These are phyloP conservation scores for Latrodectus geometricus DNA, from an alignment of 1,140 invertebrate species.

Conservation along the genomic window DNA sequence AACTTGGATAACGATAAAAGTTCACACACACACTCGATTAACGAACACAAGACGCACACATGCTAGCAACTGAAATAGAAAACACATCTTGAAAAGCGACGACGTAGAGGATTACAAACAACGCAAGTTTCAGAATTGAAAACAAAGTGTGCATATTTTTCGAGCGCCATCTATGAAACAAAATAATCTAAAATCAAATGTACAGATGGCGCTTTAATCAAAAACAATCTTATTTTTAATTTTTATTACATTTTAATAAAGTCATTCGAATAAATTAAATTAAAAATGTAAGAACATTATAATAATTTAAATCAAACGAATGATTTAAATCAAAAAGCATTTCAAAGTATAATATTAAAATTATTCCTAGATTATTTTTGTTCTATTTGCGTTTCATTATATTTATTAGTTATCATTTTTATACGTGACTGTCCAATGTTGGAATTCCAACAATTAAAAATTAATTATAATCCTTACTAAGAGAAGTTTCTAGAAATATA, in stretches of 20 bases:
- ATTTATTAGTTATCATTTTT: too few relatives aligned
- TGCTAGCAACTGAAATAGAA: background rate
- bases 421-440: too few relatives aligned
- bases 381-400: background rate
- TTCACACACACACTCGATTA: constrained; percentile 10
- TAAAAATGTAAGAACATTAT: too few relatives aligned
- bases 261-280: too few relatives aligned
- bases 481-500: too few relatives aligned
- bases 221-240: background rate
- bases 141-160: constrained; percentile 32
- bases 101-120: constrained; percentile 28
- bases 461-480: too few relatives aligned
- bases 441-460: too few relatives aligned
- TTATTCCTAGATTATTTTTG: background rate
- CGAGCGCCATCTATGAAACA: constrained; percentile 30
- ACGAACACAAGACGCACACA: constrained; percentile 30
- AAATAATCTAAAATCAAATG: background rate
- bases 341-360: background rate
- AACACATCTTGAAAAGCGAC: background rate
- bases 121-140: constrained; percentile 20
- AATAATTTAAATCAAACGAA: too few relatives aligned
- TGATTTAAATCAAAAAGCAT: too few relatives aligned
- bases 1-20: constrained; percentile 7
- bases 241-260: too few relatives aligned
- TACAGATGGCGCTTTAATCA: background rate